Evolutionary conservation across 2,888 invertebrate species (phyloP), one percentile per base, ranked within the genome.

Genomic region (Epirrhoe alternata): DNA sequence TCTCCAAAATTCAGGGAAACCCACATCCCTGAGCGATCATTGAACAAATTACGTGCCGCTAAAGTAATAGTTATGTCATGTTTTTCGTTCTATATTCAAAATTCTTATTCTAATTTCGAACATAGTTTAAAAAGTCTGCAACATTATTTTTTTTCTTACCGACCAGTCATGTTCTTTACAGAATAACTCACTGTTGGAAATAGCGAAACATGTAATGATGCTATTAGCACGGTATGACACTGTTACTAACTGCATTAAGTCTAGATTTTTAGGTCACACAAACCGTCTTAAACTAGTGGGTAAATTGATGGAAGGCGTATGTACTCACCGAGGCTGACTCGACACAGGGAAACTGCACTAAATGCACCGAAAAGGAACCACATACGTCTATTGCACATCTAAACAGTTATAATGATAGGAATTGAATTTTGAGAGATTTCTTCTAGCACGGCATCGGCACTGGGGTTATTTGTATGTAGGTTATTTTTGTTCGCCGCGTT

Each of bases 201-300:
- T 17, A 63, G 49, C 12, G 24, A 61, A 45, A 52, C 45, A 56
- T 49, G 64, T 59, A 64, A 67, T 54, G n/a, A 51, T 49, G 61
- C 17, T 58, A 73, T 71, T 70, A 73, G 68, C 49, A 61, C 65
- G 58, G 59, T 66, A 50, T 69, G 67, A 73, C 68, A 74, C 71
- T 76, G 75, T 79, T 78, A 75, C 86, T 88, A 89, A 89, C 88
- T 80, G 87, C 86, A 89, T 88, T 88, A 89, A 70, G 76, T 69
- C 76, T 75, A 80, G 81, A 85, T 87, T 86, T 77, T 86, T 87
- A 89, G 89, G 89, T 89, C 89, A 88, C 89, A 88, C 76, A 64
- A 64, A 62, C 82, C 72, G 75, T 77, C 70, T 75, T 64, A 69
- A 79, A 78, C 79, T 77, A 72, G 81, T 74, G 76, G 63, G 55